Percentiles rank a stretch among this genome's conserved stretches.
Evolutionary conservation across 1,140 invertebrate species (phyloP).

Genomic region (Drosophila parvula): DNA sequence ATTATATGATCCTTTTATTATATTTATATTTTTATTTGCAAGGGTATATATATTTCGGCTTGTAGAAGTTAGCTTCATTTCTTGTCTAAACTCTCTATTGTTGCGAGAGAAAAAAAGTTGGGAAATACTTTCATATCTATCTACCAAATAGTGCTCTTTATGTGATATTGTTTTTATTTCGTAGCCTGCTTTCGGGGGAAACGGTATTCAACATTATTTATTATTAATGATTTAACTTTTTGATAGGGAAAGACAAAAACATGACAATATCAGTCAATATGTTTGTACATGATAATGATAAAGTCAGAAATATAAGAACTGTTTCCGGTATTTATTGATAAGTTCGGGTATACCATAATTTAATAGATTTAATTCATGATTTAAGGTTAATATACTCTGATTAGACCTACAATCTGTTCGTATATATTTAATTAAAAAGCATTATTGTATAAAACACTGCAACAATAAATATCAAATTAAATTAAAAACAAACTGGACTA

Average conservation of each 20-base stretch:
- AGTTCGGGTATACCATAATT: neutral
- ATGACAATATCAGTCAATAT: neutral
- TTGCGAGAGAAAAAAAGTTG: too few relatives aligned
- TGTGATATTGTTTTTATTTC: neutral
- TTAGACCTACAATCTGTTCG: neutral
- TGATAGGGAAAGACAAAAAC: neutral
- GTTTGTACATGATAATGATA: neutral
- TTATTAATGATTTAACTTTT: neutral
- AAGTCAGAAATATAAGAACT: neutral
- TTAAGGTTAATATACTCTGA: neutral
- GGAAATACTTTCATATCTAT: neutral
- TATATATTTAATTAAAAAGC: neutral
- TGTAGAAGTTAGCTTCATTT: too few relatives aligned
- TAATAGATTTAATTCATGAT: neutral
- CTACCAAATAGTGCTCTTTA: neutral
- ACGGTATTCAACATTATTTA: neutral
- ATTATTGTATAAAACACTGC: neutral
- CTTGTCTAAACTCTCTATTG: too few relatives aligned
- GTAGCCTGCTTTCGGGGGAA: neutral
- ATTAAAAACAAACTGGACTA: too few relatives aligned
- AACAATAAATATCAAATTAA: neutral
- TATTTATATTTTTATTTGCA: too few relatives aligned
- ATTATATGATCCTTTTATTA: too few relatives aligned
- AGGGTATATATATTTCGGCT: too few relatives aligned
- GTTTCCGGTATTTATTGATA: neutral